phyloP scores from a whole-genome alignment of 2,888 invertebrate species.

The Leucophenga maculata region DNA sequence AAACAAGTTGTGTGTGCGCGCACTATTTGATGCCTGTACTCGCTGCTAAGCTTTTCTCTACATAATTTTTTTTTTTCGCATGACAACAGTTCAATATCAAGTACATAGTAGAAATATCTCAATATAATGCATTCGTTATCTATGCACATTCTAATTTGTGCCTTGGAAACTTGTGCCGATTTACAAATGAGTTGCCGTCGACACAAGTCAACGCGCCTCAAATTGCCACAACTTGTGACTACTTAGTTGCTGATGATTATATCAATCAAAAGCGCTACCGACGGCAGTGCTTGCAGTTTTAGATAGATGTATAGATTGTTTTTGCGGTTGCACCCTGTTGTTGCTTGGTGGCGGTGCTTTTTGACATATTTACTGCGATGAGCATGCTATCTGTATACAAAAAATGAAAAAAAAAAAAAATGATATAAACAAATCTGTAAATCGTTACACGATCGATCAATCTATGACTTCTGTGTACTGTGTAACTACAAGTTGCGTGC shows the following conservation, averaged over 20 bases:
- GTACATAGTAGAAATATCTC: too few species aligned
- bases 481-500: slow-evolving; percentile 40
- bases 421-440: too few species aligned
- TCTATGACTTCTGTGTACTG: slow-evolving; percentile 47
- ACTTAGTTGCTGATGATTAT: not conserved
- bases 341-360: slow-evolving; percentile 11
- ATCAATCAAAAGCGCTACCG: slow-evolving; percentile 7
- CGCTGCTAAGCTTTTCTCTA: too few species aligned
- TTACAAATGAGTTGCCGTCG: not conserved
- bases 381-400: not conserved
- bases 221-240: too few species aligned
- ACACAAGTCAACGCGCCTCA: not conserved
- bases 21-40: too few species aligned
- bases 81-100: too few species aligned
- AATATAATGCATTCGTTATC: too few species aligned
- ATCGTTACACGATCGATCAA: not conserved
- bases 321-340: not conserved
- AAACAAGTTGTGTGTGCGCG: too few species aligned
- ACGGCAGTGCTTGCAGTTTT: not conserved
- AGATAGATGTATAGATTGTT: not conserved
- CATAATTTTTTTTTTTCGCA: too few species aligned
- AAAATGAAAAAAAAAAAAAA: too few species aligned
- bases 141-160: slow-evolving; percentile 8
- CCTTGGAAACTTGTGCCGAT: slow-evolving; percentile 10
- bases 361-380: slow-evolving; percentile 8